A percentile compares a stretch with the other conserved stretches of the same genome.
Conservation (phyloP, 2,113 vertebrate species). For the Salvator merianae region DNA sequence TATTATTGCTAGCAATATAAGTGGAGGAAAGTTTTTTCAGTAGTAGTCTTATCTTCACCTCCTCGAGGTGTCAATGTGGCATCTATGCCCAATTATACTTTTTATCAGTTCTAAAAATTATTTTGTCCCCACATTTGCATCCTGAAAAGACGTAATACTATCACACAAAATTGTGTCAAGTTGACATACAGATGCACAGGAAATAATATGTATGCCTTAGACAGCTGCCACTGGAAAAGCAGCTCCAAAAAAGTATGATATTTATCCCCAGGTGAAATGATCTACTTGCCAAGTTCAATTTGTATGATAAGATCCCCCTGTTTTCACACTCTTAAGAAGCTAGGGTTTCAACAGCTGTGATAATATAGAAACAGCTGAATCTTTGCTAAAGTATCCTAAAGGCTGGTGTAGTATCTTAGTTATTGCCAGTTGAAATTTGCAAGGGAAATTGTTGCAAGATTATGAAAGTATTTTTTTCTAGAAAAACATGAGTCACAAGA, state of each 20-base stretch:
- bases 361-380: slow-evolving; percentile 28
- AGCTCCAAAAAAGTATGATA: background rate
- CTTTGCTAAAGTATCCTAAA: slow-evolving; percentile 30
- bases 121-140: too few species aligned
- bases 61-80: too few species aligned
- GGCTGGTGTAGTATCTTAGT: slow-evolving; percentile 3
- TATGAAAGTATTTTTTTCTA: slow-evolving; percentile 33
- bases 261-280: background rate
- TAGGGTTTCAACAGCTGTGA: slow-evolving; percentile 20
- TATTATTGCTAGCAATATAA: too few species aligned
- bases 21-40: too few species aligned
- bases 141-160: too few species aligned
- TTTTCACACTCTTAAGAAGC: slow-evolving; percentile 8
- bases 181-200: too few species aligned
- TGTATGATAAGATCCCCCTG: slow-evolving; percentile 12
- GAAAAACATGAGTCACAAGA: slow-evolving; percentile 14
- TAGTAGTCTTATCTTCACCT: too few species aligned
- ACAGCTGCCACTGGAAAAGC: background rate
- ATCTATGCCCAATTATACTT: too few species aligned
- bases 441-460: slow-evolving; percentile 42
- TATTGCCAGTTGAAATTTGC: slow-evolving; percentile 16
- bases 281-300: slow-evolving; percentile 16
- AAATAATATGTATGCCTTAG: too few species aligned
- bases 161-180: too few species aligned
- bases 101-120: too few species aligned